phyloP scores from a whole-genome alignment of 2,797 vertebrate genomes.

The Pseudochirops cupreus region DNA sequence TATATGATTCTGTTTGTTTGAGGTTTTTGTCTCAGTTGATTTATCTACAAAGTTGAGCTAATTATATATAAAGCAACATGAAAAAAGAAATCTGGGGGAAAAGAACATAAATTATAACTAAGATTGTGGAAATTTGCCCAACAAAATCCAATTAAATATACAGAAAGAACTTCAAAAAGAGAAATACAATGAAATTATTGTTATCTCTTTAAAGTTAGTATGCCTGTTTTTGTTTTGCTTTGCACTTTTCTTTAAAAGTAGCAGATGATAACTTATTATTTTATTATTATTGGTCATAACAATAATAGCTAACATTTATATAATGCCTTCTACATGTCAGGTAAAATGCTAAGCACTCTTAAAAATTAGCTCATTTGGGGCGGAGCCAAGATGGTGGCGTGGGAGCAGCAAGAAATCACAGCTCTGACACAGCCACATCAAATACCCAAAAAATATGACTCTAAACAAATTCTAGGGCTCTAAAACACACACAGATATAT shows the following conservation, averaged over 20 bases:
- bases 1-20: not conserved
- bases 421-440: no score
- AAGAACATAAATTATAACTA: not conserved
- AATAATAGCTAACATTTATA: not conserved
- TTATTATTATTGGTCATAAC: not conserved
- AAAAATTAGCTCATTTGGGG: not conserved
- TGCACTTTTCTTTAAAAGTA: not conserved
- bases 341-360: not conserved
- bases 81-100: no score
- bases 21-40: not conserved
- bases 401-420: no score
- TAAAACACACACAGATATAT: no score
- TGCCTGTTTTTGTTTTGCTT: not conserved
- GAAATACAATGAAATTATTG: not conserved
- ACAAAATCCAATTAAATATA: not conserved
- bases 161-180: not conserved
- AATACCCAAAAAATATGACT: no score
- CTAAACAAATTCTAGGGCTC: no score
- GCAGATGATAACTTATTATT: not conserved
- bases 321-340: not conserved
- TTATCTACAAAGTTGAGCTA: constrained; percentile 24
- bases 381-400: no score
- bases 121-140: not conserved
- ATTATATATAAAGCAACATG: not conserved
- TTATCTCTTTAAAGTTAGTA: not conserved